These are phyloP conservation scores for Listronotus oregonensis DNA, from an alignment of 1,140 invertebrate genomes.

Conservation along the genomic window DNA sequence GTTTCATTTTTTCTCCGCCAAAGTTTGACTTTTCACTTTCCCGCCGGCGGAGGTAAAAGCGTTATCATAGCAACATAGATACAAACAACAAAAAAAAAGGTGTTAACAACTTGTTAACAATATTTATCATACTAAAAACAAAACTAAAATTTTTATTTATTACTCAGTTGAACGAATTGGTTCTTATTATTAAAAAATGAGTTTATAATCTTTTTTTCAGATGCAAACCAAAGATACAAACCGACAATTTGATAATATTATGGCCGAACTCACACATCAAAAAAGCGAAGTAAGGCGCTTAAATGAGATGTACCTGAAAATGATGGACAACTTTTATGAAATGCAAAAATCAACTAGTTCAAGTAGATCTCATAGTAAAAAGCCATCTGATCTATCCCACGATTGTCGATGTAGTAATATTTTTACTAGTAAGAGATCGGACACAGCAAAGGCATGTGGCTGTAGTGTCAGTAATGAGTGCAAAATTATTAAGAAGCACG, in stretches of 20 bases:
- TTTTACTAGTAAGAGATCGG: background rate
- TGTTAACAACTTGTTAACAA: too few relatives aligned
- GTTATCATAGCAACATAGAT: too few relatives aligned
- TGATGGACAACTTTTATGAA: slow-evolving; percentile 14
- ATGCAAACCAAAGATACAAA: slow-evolving; percentile 26
- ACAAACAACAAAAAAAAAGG: too few relatives aligned
- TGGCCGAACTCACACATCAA: slow-evolving; percentile 18
- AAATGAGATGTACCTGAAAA: slow-evolving; percentile 21
- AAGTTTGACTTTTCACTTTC: too few relatives aligned
- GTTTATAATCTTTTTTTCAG: slow-evolving; percentile 9
- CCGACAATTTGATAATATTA: slow-evolving; percentile 21
- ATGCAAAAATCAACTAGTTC: slow-evolving; percentile 3
- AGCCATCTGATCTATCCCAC: background rate
- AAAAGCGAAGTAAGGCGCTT: slow-evolving; percentile 24
- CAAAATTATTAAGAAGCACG: background rate
- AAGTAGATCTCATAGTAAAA: slow-evolving; percentile 3
- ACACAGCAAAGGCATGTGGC: slow-evolving; percentile 2
- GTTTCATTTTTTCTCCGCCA: too few relatives aligned
- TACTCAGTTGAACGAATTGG: too few relatives aligned
- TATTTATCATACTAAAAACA: too few relatives aligned
- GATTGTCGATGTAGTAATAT: background rate
- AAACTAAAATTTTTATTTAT: too few relatives aligned
- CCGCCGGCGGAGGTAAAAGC: too few relatives aligned
- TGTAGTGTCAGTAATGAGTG: slow-evolving; percentile 3
- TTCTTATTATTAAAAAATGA: too few relatives aligned